phyloP scores from a whole-genome alignment of 2,113 vertebrate genomes.

The Mesembrinibis cayennensis region DNA sequence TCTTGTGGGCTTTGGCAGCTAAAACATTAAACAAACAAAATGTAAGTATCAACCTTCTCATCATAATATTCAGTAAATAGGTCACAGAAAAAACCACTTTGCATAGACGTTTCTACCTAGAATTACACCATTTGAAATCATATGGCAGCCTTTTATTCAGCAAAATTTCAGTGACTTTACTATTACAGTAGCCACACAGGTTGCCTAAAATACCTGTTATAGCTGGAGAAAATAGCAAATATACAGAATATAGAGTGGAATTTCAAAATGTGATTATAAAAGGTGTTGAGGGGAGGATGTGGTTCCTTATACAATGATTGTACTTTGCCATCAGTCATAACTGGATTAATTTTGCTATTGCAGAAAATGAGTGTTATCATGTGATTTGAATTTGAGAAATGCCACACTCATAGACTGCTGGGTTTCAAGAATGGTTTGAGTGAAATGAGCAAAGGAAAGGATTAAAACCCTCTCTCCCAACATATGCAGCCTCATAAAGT shows the following conservation, averaged over 20 bases:
- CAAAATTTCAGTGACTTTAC: conserved; percentile 48
- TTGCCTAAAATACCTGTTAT: conserved; percentile 38
- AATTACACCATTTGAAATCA: conserved; percentile 65
- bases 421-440: background rate
- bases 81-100: conserved; percentile 58
- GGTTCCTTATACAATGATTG: conserved; percentile 3
- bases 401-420: background rate
- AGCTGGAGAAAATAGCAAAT: conserved; percentile 44
- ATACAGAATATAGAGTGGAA: conserved; percentile 48
- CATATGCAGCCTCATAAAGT: background rate
- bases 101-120: conserved; percentile 72
- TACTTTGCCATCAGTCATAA: conserved; percentile 28
- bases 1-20: conserved; percentile 1
- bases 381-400: background rate
- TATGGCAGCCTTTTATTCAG: conserved; percentile 65
- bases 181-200: conserved; percentile 40
- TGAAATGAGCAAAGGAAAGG: background rate
- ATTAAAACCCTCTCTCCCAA: background rate
- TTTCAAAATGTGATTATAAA: conserved; percentile 35
- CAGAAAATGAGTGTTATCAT: background rate
- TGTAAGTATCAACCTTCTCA: background rate
- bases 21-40: conserved; percentile 41
- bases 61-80: conserved; percentile 48
- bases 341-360: conserved; percentile 22
- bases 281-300: background rate